Base-by-base conservation (phyloP, 2,797 vertebrate genomes). In the Periophthalmus magnuspinnatus region DNA sequence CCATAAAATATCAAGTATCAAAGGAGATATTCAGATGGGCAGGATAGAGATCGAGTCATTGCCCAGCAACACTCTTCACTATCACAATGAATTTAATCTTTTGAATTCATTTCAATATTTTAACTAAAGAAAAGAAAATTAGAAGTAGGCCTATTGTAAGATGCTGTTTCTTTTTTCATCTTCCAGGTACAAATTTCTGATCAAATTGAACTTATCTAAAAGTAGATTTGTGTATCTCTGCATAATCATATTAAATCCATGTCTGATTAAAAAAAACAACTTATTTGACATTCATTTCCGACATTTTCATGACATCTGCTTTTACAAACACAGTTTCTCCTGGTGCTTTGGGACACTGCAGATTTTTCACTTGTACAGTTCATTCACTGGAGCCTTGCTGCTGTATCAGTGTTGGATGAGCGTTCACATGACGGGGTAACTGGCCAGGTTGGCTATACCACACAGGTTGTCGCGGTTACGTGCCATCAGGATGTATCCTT, bases 391-490 rank as follows among this genome's bases (percentile, higher is more conserved):
- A 57, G 1, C 48, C 17, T 33, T 21, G 5, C 19, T 52, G 52
- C 34, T 58, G 71, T 68, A 60, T 77, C 68, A 1, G 10, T 70
- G 70, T 1, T 7, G 0, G n/a, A 7, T 6, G 1, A 48, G 36
- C 3, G 0, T 16, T 94, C 87, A 95, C 93, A 94, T 22, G 56
- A 93, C 3, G 19, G 94, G 94, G 81, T 89, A 94, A 83, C 93
- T 94, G 73, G 92, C 93, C 0, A 93, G 89, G 86, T 89, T 95
- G 81, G 93, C 89, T 56, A 95, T 95, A 67, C 94, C 93, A 21
- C 94, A 95, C 45, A 91, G 76, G 84, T 95, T 95, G 72, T 86
- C 91, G 9, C 89, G 94, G 81, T 95, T 94, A 52, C 90, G 93
- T 0, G 94, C 93, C 91, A 95, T 95, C 84, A 92, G 59, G 79